Conservation (phyloP, 1,140 invertebrate species). For the Drosophila carrolli region DNA sequence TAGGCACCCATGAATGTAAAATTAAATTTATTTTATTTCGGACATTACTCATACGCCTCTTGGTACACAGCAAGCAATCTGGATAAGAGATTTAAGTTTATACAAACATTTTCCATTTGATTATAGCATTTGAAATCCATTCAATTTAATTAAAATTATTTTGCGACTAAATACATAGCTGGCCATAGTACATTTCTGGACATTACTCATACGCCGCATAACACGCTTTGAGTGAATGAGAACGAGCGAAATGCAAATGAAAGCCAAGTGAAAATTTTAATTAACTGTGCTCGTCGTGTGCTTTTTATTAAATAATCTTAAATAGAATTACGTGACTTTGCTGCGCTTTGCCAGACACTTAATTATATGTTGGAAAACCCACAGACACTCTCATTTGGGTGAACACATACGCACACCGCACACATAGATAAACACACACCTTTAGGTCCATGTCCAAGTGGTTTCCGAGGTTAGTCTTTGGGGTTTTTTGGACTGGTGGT, state of each 20-base stretch:
- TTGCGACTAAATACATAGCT: neutral
- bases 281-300: conserved; percentile 62
- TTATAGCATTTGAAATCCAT: neutral
- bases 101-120: neutral
- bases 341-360: conserved; percentile 61
- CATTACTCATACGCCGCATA: conserved; percentile 54
- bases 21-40: no score
- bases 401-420: conserved; percentile 20
- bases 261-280: conserved; percentile 53
- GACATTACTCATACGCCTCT: no score
- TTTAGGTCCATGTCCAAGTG: conserved; percentile 32
- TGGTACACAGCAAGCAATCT: no score
- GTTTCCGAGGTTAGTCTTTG: conserved; percentile 28
- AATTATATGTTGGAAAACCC: conserved; percentile 48
- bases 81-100: no score
- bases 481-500: conserved; percentile 1
- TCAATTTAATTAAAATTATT: conserved; percentile 16
- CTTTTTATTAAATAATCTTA: conserved; percentile 74
- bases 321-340: conserved; percentile 76
- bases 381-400: conserved; percentile 1
- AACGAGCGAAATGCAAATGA: conserved; percentile 34
- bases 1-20: no score
- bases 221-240: conserved; percentile 14
- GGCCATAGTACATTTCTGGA: conserved; percentile 8
- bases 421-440: conserved; percentile 49